Evolutionary conservation across 2,797 vertebrate species (phyloP), one percentile per base, ranked within the genome.

Genomic region (Enteromius unitaeniatus): DNA sequence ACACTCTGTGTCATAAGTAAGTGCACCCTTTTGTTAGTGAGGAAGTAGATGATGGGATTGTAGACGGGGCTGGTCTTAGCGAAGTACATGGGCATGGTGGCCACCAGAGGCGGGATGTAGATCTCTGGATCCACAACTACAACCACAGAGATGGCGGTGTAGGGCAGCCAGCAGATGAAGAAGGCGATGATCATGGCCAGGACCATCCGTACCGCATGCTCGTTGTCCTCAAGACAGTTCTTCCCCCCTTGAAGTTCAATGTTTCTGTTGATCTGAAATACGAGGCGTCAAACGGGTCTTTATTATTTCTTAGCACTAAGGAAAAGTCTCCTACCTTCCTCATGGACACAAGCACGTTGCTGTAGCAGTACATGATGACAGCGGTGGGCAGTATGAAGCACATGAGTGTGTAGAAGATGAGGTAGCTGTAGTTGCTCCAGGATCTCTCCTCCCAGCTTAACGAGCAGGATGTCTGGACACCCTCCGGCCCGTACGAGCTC

Each of bases 11-110:
- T 31, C 31, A 31, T 31, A 31, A 6, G 15, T 14, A 72, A 81
- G 72, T 68, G 34, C 0, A 95, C 95, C 94, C 93, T 92, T 86
- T 93, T 94, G 91, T 95, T 95, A 85, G 92, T 87, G 47, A 95
- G 91, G 83, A 95, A 93, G 91, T 95, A 95, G 89, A 95, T 95
- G 85, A 95, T 90, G 42, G 95, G 94, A 81, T 95, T 96, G 79
- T 95, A 95, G 53, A 74, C 26, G 14, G 82, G 75, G 21, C 82
- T 84, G 65, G 82, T 84, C 17, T 84, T 78, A 40, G 82, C 82
- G 3, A 84, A 84, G 40, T 78, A 84, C 75, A 94, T 93, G 19
- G 95, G 95, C 90, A 95, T 91, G 31, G 93, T 95, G 79, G 94
- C 94, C 3, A 94, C 60, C 23, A 95, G 90, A 0, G 94, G 95